Evolutionary conservation across 2,797 vertebrate genomes (phyloP).

Genomic region (Limnodromus scolopaceus): DNA sequence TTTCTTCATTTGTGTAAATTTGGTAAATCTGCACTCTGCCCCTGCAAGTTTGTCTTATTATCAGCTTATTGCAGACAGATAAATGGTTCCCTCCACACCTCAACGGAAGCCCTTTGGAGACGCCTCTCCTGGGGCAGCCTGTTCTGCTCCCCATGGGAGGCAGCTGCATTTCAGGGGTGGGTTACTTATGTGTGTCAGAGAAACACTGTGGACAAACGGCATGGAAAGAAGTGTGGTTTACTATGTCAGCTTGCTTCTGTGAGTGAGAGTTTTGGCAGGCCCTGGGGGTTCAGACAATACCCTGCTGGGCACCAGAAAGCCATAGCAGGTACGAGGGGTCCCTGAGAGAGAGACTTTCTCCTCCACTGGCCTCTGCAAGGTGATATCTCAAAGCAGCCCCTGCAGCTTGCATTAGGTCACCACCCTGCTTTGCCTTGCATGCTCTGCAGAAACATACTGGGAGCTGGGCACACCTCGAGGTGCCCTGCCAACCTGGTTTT

Average conservation of each 20-base stretch:
- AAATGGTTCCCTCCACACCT: not conserved
- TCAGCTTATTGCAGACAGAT: not conserved
- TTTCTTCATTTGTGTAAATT: not conserved
- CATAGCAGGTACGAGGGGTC: rapidly evolving
- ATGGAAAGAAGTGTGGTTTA: not conserved
- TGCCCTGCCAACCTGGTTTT: not conserved
- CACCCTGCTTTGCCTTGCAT: rapidly evolving
- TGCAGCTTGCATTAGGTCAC: not conserved
- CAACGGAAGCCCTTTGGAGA: not conserved
- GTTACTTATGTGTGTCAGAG: not conserved
- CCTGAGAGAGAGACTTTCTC: not conserved
- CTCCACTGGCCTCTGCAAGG: not conserved
- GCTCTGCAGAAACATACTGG: rapidly evolving
- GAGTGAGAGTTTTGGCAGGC: not conserved
- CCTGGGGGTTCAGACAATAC: not conserved
- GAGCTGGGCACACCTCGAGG: not conserved
- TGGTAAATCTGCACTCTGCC: not conserved
- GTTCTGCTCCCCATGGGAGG: not conserved
- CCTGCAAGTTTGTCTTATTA: not conserved
- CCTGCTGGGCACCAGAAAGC: not conserved
- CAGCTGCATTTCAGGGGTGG: not conserved
- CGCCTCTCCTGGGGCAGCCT: not conserved
- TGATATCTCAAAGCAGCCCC: not conserved
- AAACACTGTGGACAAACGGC: not conserved
- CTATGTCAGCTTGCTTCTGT: not conserved